These are phyloP conservation scores for Pantelozetes paolii DNA, from an alignment of 2,888 invertebrate species.

Conservation along the genomic window DNA sequence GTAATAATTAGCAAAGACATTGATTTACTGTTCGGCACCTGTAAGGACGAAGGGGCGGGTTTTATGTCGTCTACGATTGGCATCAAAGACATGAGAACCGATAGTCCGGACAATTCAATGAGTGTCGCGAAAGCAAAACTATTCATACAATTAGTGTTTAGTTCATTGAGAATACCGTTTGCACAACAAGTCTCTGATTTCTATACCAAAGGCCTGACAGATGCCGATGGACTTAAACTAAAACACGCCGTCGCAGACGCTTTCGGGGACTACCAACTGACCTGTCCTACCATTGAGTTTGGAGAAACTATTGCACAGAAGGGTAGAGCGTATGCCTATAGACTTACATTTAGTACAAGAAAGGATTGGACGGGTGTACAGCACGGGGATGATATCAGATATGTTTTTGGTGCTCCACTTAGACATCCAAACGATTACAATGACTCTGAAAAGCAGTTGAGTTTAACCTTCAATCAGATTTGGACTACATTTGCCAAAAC, in stretches of 20 bases:
- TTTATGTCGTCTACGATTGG: not conserved
- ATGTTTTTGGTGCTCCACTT: slow-evolving; percentile 14
- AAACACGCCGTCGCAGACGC: slow-evolving; percentile 35
- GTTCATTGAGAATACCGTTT: not conserved
- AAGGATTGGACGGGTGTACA: slow-evolving; percentile 32
- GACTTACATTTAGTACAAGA: slow-evolving; percentile 35
- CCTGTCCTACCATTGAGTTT: slow-evolving; percentile 36
- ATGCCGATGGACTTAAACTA: slow-evolving; percentile 17
- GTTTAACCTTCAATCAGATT: not conserved
- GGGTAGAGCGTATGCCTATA: slow-evolving; percentile 35
- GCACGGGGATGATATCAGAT: slow-evolving; percentile 36
- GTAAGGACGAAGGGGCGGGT: slow-evolving; percentile 10
- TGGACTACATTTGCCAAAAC: slow-evolving; percentile 31
- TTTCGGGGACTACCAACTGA: slow-evolving; percentile 38
- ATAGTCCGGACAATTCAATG: slow-evolving; percentile 12
- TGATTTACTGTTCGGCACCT: not conserved
- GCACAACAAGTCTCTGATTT: not conserved
- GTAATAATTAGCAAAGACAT: not conserved
- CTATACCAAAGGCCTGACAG: slow-evolving; percentile 17
- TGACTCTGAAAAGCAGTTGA: not conserved
- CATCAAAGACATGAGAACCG: not conserved
- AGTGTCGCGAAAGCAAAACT: slow-evolving; percentile 6
- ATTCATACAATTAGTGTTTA: slow-evolving; percentile 9
- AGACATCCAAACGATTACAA: slow-evolving; percentile 6
- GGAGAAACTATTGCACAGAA: slow-evolving; percentile 4